Conservation (phyloP, 2,797 vertebrate species). For the Eleutherodactylus coqui region DNA sequence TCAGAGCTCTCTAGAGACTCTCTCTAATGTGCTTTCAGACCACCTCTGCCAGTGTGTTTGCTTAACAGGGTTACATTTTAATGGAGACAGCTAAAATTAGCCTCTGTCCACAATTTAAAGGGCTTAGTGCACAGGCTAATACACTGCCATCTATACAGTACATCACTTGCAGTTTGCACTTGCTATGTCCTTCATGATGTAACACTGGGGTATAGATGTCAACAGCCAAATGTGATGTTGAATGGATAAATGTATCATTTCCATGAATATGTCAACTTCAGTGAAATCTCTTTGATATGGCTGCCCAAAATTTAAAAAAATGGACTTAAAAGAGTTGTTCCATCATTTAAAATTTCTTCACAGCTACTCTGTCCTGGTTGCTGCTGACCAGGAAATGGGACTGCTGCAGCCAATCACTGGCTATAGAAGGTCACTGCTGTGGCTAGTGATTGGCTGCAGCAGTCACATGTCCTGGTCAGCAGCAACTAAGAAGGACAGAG, state of each 20-base stretch:
- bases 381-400: too few species aligned
- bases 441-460: too few species aligned
- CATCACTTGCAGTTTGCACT: slow-evolving; percentile 17
- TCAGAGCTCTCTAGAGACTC: slow-evolving; percentile 45
- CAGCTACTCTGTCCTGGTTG: too few species aligned
- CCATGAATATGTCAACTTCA: not conserved
- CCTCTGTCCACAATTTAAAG: not conserved
- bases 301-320: too few species aligned
- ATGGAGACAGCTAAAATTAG: slow-evolving; percentile 54
- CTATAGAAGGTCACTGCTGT: too few species aligned
- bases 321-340: too few species aligned
- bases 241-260: not conserved
- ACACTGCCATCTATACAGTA: slow-evolving; percentile 19
- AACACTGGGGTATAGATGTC: not conserved
- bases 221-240: not conserved
- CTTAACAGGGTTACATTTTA: slow-evolving; percentile 55
- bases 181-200: slow-evolving; percentile 8
- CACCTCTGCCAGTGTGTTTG: slow-evolving; percentile 48
- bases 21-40: slow-evolving; percentile 56
- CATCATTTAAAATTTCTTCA: too few species aligned
- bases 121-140: slow-evolving; percentile 16
- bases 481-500: too few species aligned
- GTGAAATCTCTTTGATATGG: not conserved
- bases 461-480: too few species aligned
- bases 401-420: too few species aligned